phyloP scores from a whole-genome alignment of 2,113 vertebrate genomes.

The Ailuropoda melanoleuca region DNA sequence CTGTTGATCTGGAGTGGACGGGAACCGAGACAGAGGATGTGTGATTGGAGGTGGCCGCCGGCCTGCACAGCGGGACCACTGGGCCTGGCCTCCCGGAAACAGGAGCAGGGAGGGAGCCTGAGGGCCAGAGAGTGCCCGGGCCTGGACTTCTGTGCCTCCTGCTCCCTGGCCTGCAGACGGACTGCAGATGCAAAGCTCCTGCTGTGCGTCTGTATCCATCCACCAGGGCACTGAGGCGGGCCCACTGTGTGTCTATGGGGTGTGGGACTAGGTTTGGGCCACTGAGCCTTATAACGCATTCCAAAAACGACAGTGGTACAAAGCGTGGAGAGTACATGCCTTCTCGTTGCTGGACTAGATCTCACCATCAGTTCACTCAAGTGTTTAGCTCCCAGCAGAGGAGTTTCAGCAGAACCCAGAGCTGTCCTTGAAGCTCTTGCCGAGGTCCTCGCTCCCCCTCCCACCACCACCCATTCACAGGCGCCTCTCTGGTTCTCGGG shows the following conservation, averaged over 20 bases:
- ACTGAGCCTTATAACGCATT: rapidly evolving
- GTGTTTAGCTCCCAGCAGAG: rapidly evolving
- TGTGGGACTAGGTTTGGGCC: not conserved
- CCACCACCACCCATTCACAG: rapidly evolving
- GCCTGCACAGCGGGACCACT: too few species aligned
- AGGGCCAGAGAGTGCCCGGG: not conserved
- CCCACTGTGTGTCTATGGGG: rapidly evolving
- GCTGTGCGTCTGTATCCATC: rapidly evolving
- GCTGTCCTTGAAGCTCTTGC: not conserved
- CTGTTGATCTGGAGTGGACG: not conserved
- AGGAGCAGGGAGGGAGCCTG: not conserved
- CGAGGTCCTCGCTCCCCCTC: not conserved
- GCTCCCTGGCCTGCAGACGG: not conserved
- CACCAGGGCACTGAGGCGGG: rapidly evolving
- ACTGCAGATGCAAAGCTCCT: rapidly evolving
- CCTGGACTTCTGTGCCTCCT: not conserved
- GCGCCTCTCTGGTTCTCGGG: not conserved
- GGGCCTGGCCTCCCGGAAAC: not conserved
- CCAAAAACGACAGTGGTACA: rapidly evolving
- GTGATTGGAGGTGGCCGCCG: not conserved
- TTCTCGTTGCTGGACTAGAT: rapidly evolving
- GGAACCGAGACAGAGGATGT: too few species aligned
- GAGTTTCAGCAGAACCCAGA: rapidly evolving
- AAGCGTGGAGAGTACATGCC: rapidly evolving
- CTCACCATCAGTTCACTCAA: not conserved